Conservation (phyloP, 2,113 vertebrate genomes). For the Megaleporinus macrocephalus region DNA sequence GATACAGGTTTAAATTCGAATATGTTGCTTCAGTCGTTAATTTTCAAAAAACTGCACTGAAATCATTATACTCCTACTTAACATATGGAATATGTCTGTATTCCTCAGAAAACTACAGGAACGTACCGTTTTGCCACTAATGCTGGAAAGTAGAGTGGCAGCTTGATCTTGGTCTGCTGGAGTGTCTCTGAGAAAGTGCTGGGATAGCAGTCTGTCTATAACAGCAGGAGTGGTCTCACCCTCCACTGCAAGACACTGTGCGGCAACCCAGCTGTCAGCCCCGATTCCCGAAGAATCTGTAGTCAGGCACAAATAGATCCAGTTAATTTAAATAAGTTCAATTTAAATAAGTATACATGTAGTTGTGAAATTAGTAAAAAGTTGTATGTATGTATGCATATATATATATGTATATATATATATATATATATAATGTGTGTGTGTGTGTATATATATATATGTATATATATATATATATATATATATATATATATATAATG, state of each 20-base stretch:
- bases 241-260: constrained; percentile 78
- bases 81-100: background rate
- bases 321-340: no score
- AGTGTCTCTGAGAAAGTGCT: constrained; percentile 68
- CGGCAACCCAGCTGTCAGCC: constrained; percentile 78
- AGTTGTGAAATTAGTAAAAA: no score
- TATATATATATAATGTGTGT: no score
- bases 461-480: no score
- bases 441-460: no score
- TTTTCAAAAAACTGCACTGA: no score
- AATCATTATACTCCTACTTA: no score
- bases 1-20: background rate
- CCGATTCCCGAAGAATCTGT: constrained; percentile 65
- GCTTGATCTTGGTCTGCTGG: constrained; percentile 67
- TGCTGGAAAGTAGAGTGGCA: constrained; percentile 66
- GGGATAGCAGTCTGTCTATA: constrained; percentile 74
- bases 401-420: no score
- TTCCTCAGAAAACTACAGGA: background rate
- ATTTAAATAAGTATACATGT: no score
- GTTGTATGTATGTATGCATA: no score
- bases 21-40: background rate
- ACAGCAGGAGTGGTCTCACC: constrained; percentile 66
- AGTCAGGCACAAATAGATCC: constrained; percentile 17
- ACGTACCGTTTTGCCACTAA: constrained; percentile 75
- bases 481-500: no score